Evolutionary conservation across 2,888 invertebrate species (phyloP).

Genomic region (Agrotis exclamationis): DNA sequence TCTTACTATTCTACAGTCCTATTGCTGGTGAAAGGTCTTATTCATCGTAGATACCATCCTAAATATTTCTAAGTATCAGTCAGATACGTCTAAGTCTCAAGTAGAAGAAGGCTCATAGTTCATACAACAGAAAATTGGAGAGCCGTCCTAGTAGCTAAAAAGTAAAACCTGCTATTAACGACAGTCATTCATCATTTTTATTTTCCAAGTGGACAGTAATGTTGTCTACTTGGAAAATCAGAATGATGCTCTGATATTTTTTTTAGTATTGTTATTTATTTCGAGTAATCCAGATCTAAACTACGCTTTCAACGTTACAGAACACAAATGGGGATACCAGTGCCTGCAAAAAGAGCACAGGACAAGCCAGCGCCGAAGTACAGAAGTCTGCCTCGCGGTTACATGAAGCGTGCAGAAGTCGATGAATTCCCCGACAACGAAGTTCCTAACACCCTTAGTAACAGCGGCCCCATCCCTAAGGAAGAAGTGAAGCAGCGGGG

Average conservation of each 20-base stretch:
- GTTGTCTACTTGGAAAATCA: no score
- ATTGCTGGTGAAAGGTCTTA: no score
- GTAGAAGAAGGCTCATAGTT: no score
- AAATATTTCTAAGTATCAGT: no score
- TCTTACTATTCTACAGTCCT: no score
- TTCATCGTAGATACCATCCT: no score
- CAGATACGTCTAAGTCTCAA: no score
- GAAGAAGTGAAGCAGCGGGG: slow-evolving; percentile 71
- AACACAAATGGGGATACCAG: slow-evolving; percentile 89
- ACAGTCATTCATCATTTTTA: neutral
- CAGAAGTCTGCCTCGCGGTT: slow-evolving; percentile 64
- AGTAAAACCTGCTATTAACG: neutral
- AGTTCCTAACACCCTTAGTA: slow-evolving; percentile 41
- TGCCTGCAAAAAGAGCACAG: slow-evolving; percentile 76
- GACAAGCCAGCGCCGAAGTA: slow-evolving; percentile 71
- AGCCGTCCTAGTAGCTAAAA: no score
- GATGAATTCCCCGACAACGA: slow-evolving; percentile 70
- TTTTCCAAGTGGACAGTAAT: no score
- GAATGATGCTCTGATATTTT: no score
- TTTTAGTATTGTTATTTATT: no score
- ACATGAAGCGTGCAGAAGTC: slow-evolving; percentile 73
- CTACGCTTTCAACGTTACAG: slow-evolving; percentile 71
- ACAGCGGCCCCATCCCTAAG: slow-evolving; percentile 52
- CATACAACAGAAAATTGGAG: no score
- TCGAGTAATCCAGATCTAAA: neutral